These are phyloP conservation scores for Gadus chalcogrammus DNA, from an alignment of 2,113 vertebrate genomes.

Conservation along the genomic window DNA sequence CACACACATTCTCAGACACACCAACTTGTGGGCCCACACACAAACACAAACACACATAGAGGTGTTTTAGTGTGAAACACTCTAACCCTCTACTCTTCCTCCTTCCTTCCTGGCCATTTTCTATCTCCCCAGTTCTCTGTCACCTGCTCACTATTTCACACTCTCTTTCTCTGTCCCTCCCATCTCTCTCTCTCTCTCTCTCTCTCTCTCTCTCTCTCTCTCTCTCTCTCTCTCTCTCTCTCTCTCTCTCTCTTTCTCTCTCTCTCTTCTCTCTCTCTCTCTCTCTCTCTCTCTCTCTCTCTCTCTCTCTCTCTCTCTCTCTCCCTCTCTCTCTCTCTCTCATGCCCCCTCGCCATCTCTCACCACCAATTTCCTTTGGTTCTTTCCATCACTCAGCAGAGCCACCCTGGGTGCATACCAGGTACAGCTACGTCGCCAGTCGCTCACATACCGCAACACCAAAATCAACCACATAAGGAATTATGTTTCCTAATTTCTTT, in stretches of 20 bases:
- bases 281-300: background rate
- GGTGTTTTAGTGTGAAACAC: background rate
- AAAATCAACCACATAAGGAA: background rate
- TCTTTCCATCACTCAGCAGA: background rate
- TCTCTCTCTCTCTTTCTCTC: background rate
- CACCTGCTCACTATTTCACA: background rate
- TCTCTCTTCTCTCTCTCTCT: background rate
- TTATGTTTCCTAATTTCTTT: background rate
- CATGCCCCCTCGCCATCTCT: background rate
- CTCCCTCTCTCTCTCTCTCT: background rate
- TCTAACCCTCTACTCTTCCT: background rate
- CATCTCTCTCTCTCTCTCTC: too few species aligned
- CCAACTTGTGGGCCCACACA: too few species aligned
- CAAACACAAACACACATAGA: too few species aligned
- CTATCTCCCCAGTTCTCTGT: background rate
- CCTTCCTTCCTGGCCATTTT: background rate
- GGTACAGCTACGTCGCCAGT: background rate
- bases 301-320: too few species aligned
- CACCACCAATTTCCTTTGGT: background rate
- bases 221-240: background rate
- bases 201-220: background rate
- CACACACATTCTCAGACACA: background rate
- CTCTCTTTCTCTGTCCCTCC: background rate
- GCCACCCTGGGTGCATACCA: background rate
- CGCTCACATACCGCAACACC: background rate